Conservation (phyloP, 2,113 vertebrate genomes). For the Willisornis vidua region DNA sequence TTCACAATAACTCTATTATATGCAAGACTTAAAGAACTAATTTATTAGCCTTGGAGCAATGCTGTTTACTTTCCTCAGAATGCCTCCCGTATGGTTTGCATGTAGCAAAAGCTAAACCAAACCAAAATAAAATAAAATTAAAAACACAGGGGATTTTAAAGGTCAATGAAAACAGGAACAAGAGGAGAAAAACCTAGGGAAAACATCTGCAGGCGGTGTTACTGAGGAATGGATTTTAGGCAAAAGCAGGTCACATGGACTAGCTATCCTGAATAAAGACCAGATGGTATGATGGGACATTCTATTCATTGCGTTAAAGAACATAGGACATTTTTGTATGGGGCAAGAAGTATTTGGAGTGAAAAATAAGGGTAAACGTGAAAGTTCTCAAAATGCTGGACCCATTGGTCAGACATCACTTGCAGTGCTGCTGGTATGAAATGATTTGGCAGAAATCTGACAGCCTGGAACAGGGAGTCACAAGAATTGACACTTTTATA, state of each 20-base stretch:
- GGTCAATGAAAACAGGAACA: slow-evolving; percentile 64
- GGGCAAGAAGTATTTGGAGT: not conserved
- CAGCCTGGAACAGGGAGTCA: not conserved
- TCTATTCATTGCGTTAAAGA: not conserved
- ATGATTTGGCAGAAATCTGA: not conserved
- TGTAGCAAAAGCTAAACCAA: slow-evolving; percentile 32
- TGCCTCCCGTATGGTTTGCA: slow-evolving; percentile 24
- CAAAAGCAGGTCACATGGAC: not conserved
- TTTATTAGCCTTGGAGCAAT: not conserved
- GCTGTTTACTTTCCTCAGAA: slow-evolving; percentile 47
- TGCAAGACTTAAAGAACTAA: not conserved
- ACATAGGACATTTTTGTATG: not conserved
- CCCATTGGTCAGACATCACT: not conserved
- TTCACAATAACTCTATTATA: slow-evolving; percentile 52
- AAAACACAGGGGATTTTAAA: slow-evolving; percentile 8
- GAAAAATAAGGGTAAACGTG: not conserved
- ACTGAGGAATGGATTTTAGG: not conserved
- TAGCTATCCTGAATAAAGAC: not conserved
- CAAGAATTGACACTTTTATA: not conserved
- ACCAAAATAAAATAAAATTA: slow-evolving; percentile 34
- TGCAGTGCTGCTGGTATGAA: not conserved
- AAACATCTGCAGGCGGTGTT: slow-evolving; percentile 60
- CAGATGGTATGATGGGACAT: not conserved
- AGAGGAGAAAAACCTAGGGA: slow-evolving; percentile 35
- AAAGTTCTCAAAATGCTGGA: not conserved